Percentiles rank a stretch among this genome's conserved stretches.
These are phyloP conservation scores for Nemopilema nomurai DNA, from an alignment of 30 jellyfish, hydroid and myxozoan genomes.

Conservation along the genomic window DNA sequence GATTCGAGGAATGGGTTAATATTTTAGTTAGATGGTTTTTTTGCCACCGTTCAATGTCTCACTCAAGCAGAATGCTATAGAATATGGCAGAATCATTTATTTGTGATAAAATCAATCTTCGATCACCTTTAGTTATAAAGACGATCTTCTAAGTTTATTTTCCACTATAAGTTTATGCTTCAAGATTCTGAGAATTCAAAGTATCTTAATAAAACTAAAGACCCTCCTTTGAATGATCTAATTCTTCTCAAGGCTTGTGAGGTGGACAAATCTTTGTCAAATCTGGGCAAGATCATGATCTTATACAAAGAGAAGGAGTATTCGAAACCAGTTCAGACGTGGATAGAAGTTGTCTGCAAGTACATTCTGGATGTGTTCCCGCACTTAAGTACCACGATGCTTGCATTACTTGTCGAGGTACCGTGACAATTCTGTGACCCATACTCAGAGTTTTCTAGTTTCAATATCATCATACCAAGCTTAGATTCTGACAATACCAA, in stretches of 20 bases:
- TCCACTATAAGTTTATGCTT: too few species aligned
- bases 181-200: neutral
- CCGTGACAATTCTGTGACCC: neutral
- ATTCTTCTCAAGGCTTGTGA: slow-evolving; percentile 80
- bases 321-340: slow-evolving; percentile 86
- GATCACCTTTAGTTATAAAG: too few species aligned
- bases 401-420: slow-evolving; percentile 98
- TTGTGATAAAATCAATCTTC: too few species aligned
- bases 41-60: too few species aligned
- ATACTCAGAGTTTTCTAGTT: neutral
- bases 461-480: too few species aligned
- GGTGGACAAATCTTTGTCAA: slow-evolving; percentile 67
- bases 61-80: too few species aligned
- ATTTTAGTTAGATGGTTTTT: too few species aligned
- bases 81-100: too few species aligned
- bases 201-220: neutral
- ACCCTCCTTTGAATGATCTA: neutral
- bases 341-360: slow-evolving; percentile 99
- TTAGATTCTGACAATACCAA: too few species aligned
- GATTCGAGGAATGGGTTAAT: too few species aligned
- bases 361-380: slow-evolving; percentile 95
- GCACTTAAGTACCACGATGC: slow-evolving; percentile 87
- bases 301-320: slow-evolving; percentile 87
- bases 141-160: too few species aligned
- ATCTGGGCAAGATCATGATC: slow-evolving; percentile 82